Evolutionary conservation across 2,797 vertebrate genomes (phyloP), one percentile per base, ranked within the genome.

Genomic region (Acanthis flammea): DNA sequence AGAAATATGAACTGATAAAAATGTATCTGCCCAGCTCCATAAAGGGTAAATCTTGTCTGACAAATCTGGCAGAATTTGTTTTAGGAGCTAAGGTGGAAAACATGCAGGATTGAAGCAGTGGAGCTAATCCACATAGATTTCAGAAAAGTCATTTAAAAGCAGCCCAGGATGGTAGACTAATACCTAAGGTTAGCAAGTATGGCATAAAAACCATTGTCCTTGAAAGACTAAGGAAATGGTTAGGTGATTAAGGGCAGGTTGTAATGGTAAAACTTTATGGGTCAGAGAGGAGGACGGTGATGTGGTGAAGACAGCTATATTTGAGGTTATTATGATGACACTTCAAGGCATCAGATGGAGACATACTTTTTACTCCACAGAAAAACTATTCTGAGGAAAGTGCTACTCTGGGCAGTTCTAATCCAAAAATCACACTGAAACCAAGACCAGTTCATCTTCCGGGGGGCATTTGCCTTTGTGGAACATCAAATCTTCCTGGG

Each of bases 231-330:
- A 90, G 94, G 96, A 96, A 97, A 96, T 92, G 94, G 96, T 90
- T 94, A 96, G 93, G 94, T 96, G 96, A 97, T 97, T 97, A 97
- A 96, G 92, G 94, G 92, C 91, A 95, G 92, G 93, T 95, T 95
- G 94, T 95, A 95, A 96, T 97, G 96, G 96, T 96, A 95, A 96
- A 97, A 96, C 92, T 97, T 96, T 96, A 97, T 96, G 96, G 96
- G 96, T 96, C 96, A 96, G 92, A 96, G 96, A 96, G 94, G 94
- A 97, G 92, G 90, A 97, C 74, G 44, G 92, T 95, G 94, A 94
- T 96, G 82, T 96, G 92, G 95, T 94, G 92, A 96, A 96, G 95
- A 91, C 92, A 95, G 92, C 92, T 95, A 96, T 94, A 95, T 95
- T 88, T 93, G 95, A 96, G 96, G 94, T 94, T 95, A 95, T 96